Evolutionary conservation across 1,140 invertebrate genomes (phyloP).

Genomic region (Cyclargus thomasi): DNA sequence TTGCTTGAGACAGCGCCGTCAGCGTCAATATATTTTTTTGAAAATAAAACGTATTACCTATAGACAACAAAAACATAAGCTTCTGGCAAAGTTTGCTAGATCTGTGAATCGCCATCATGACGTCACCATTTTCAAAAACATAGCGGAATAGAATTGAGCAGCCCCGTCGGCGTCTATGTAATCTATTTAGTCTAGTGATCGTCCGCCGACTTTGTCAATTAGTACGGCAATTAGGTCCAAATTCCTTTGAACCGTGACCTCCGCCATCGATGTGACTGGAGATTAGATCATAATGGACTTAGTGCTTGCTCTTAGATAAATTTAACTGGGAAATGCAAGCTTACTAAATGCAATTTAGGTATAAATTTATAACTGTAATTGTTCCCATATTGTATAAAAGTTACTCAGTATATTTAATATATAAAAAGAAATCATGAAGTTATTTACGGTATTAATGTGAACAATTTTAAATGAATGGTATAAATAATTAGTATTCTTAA

Average conservation of each 20-base stretch:
- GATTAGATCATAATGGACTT: background rate
- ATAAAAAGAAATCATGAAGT: no score
- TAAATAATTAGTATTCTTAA: no score
- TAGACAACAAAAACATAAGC: no score
- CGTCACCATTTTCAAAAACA: background rate
- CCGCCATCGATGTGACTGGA: background rate
- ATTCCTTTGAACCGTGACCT: background rate
- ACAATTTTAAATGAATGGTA: no score
- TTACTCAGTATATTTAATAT: no score
- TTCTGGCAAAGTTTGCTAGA: no score
- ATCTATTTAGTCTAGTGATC: background rate
- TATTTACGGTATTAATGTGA: no score
- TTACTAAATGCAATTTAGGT: no score
- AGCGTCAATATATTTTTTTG: background rate
- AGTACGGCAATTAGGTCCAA: background rate
- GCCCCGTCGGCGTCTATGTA: background rate
- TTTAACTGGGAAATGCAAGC: no score
- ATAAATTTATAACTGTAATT: no score
- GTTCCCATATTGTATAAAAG: no score
- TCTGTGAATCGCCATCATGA: background rate
- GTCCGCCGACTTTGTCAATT: constrained; percentile 2
- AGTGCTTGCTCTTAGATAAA: background rate
- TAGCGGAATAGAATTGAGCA: background rate
- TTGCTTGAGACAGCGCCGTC: background rate
- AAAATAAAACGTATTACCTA: no score